phyloP scores from a whole-genome alignment of 1,140 invertebrate genomes.

The Rhizoglyphus robini region DNA sequence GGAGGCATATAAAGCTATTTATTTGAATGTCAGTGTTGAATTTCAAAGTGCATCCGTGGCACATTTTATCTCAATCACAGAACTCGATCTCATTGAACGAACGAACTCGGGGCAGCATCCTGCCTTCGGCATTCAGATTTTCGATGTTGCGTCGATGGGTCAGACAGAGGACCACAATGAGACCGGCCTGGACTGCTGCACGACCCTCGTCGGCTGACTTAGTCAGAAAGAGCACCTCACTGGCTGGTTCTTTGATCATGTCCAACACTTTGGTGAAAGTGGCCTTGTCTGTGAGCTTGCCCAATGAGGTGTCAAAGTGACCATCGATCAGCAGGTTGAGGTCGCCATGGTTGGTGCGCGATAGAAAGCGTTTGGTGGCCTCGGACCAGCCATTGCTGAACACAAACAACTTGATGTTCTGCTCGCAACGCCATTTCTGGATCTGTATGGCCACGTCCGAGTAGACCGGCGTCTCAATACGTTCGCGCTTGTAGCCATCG shows the following conservation, averaged over 20 bases:
- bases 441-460: conserved; percentile 22
- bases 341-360: conserved; percentile 20
- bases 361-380: conserved; percentile 5
- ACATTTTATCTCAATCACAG: no score
- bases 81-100: conserved; percentile 19
- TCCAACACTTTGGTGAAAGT: neutral
- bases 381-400: conserved; percentile 23
- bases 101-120: neutral
- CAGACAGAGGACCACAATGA: conserved; percentile 1
- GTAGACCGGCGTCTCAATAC: no score
- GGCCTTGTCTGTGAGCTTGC: conserved; percentile 9
- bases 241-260: neutral
- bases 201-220: no score
- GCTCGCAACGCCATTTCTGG: conserved; percentile 16
- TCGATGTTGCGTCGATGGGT: conserved; percentile 17
- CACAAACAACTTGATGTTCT: conserved; percentile 20
- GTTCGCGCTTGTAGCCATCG: no score
- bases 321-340: conserved; percentile 20
- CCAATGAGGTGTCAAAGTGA: no score
- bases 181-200: neutral
- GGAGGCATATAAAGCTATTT: no score
- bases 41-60: no score
- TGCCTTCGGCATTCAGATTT: conserved; percentile 14
- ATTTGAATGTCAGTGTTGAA: no score
- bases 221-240: no score